Evolutionary conservation across 2,113 vertebrate genomes (phyloP).

Genomic region (Anhinga anhinga): DNA sequence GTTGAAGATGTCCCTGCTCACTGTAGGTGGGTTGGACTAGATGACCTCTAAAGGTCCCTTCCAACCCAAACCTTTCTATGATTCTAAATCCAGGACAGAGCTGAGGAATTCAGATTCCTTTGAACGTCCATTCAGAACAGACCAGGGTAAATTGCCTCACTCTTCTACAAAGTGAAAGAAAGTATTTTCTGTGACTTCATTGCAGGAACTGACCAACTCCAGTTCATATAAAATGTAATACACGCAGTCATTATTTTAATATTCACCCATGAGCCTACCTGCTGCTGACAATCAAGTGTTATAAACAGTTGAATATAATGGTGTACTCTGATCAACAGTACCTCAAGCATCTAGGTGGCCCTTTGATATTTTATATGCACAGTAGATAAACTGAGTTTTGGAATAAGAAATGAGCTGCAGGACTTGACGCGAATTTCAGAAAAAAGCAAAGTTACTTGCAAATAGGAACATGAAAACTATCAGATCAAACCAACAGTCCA

Average conservation of each 20-base stretch:
- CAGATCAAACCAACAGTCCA: not conserved
- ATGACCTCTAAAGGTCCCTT: no score
- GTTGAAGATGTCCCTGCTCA: no score
- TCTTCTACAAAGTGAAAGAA: not conserved
- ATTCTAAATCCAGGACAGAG: not conserved
- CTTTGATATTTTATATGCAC: not conserved
- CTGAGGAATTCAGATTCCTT: not conserved
- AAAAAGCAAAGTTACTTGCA: not conserved
- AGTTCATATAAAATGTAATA: not conserved
- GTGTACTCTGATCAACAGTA: not conserved
- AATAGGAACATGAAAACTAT: not conserved
- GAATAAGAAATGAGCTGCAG: not conserved
- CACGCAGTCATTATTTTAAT: not conserved
- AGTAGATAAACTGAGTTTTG: not conserved
- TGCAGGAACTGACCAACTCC: not conserved
- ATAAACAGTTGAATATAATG: not conserved
- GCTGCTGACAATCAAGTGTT: not conserved
- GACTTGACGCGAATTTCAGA: not conserved
- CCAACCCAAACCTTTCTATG: no score
- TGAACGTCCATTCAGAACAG: not conserved
- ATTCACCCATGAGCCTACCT: not conserved
- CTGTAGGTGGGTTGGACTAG: no score
- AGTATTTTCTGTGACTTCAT: not conserved
- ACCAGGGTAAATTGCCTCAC: not conserved
- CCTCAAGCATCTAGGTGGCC: not conserved